Percentiles rank a stretch among this genome's conserved stretches.
These are phyloP conservation scores for Euschistus heros DNA, from an alignment of 1,140 invertebrate species.

Conservation along the genomic window DNA sequence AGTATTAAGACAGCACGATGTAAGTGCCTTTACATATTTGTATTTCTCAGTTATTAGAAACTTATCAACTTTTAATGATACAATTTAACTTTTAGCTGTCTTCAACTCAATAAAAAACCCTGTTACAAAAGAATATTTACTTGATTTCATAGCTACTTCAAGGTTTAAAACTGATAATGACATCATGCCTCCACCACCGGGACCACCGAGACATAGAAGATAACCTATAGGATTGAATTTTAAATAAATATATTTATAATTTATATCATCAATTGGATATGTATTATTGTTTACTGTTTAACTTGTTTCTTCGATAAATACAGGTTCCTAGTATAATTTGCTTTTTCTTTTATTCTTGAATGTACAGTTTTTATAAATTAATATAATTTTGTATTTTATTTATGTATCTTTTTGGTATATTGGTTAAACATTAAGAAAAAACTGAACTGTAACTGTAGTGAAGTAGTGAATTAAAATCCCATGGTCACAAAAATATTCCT, in stretches of 20 bases:
- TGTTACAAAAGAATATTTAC: conserved; percentile 68
- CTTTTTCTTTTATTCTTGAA: no score
- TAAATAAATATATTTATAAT: conserved; percentile 1
- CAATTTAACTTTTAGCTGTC: conserved; percentile 45
- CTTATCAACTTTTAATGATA: background rate
- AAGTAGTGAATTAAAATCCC: no score
- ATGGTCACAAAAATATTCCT: no score
- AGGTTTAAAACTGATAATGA: conserved; percentile 48
- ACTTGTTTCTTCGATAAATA: no score
- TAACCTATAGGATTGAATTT: background rate
- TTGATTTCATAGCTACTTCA: conserved; percentile 58
- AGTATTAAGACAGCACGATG: conserved; percentile 66
- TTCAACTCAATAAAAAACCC: conserved; percentile 60
- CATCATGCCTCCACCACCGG: conserved; percentile 51
- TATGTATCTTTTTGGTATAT: no score
- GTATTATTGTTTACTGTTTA: no score
- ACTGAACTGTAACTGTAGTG: no score
- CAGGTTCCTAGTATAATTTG: no score
- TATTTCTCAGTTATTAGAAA: conserved; percentile 2
- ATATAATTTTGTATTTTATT: no score
- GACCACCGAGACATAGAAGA: conserved; percentile 1
- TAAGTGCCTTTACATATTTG: conserved; percentile 36
- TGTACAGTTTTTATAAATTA: no score
- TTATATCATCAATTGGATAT: no score
- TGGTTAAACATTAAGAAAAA: no score